Evolutionary conservation across 2,113 vertebrate species (phyloP).

Genomic region (Alaudala cheleensis): DNA sequence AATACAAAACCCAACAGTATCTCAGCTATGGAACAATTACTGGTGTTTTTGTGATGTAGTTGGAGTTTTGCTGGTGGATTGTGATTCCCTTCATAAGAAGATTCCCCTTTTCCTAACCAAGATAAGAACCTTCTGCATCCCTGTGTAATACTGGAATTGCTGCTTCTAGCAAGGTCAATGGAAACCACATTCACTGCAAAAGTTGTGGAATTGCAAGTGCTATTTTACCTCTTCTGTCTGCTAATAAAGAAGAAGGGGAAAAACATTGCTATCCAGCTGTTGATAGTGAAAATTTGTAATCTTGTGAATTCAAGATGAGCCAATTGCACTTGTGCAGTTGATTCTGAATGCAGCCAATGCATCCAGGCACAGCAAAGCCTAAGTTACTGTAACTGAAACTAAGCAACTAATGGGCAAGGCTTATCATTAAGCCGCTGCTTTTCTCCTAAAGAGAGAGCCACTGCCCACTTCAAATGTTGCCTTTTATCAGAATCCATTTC

Average conservation of each 20-base stretch:
- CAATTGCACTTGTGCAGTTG: background rate
- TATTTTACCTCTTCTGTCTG: background rate
- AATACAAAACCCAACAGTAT: background rate
- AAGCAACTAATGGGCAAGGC: background rate
- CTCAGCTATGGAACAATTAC: background rate
- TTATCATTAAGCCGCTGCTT: background rate
- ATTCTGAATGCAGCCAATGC: background rate
- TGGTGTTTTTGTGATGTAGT: background rate
- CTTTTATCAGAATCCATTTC: background rate
- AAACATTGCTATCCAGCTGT: background rate
- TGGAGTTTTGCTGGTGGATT: background rate
- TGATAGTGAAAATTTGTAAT: background rate
- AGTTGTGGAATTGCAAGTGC: fast-evolving
- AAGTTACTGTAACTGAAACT: background rate
- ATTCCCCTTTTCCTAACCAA: background rate
- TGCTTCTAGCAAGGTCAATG: background rate
- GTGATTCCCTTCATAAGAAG: background rate
- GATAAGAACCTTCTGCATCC: background rate
- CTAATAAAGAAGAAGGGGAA: background rate
- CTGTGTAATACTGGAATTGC: background rate
- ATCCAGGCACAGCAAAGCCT: background rate
- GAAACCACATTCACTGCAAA: background rate
- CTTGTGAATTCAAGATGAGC: background rate
- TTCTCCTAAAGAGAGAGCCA: background rate
- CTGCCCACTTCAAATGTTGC: background rate